Base-by-base conservation (phyloP, 2,113 vertebrate species). In the Trichomycterus rosablanca region DNA sequence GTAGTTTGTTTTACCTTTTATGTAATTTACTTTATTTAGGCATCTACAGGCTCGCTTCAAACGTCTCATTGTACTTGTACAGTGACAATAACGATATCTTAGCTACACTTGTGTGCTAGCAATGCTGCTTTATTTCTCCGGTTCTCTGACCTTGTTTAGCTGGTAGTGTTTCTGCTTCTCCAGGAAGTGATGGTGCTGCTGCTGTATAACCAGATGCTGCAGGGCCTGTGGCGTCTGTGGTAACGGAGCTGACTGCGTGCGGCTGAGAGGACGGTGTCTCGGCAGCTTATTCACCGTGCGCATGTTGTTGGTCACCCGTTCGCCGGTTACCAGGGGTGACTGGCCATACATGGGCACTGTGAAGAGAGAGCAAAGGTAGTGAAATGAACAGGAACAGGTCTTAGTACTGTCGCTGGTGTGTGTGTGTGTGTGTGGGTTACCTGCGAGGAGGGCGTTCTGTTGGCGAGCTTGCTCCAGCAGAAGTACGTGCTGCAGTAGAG, bases 211-310 rank as follows among this genome's bases (percentile, higher is more conserved):
- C 32, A 95, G 87, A 75, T 95, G 92, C 83, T 95, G 93, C 70
- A 94, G 82, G n/a, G 92, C 91, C 80, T 95, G 94, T 1, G 93
- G 93, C 26, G 90, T 93, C 84, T 96, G 92, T 4, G 93, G 93
- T 64, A 95, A 76, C 0, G 93, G 94, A 0, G 94, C 93, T 0
- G 92, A 95, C 82, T 97, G 94, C 0, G 94, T 95, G 48, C 94
- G 93, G 69, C 91, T 89, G 66, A 97, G 69, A 0, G 93, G 92
- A 1, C 94, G 88, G 74, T 96, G 94, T 42, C 93, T 82, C 0
- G 92, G 93, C 65, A 96, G 82, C 76, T 94, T 95, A 78, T 77
- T 89, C 67, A 91, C 90, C 0, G 89, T 71, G 46, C 92, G 83
- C 78, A 92, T 88, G 76, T 76, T 86, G 37, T 82, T 72, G 23